Base-by-base conservation (phyloP, 2,113 vertebrate genomes). In the Vimba vimba region DNA sequence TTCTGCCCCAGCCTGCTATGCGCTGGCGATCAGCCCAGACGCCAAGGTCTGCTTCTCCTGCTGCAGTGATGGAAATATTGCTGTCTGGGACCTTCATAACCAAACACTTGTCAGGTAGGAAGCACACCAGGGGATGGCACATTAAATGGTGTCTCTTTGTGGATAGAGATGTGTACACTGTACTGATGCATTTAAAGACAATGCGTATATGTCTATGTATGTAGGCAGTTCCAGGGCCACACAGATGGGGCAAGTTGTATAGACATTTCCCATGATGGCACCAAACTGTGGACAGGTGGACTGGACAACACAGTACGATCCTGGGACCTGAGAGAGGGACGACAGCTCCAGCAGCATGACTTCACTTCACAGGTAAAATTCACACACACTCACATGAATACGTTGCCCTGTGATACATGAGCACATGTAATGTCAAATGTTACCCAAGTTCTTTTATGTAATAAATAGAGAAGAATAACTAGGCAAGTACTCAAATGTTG, bases 1-100 rank as follows among this genome's bases (percentile, higher is more conserved):
- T 77, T 99, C 98, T 0, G 98, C 98, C 0, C 98, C 98, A 0
- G 98, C 98, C 89, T 99, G 98, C 94, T 99, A 99, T 0, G 98
- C 98, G 0, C 92, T 99, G 93, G 97, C 98, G 91, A 99, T 99
- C 93, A 99, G 97, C 93, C 98, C 98, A 0, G 97, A 99, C 0
- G 97, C 98, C 94, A 99, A 99, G 92, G 98, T 99, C 90, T 99
- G 97, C 94, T 99, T 99, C 93, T 99, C 97, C 90, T 99, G 98
- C 94, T 99, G 98, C 95, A 97, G 97, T 0, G 98, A 99, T 0
- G 98, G 98, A 47, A 99, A 99, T 94, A 98, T 99, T 3, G 98
- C 97, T 0, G 98, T 99, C 55, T 99, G 98, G 97, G 97, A 99
- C 91, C 96, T 98, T 79, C 98, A 99, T 89, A 99, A 99, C 95